Base-by-base conservation (phyloP, 92 coral and sea anemone species). In the Parazoanthus swiftii region DNA sequence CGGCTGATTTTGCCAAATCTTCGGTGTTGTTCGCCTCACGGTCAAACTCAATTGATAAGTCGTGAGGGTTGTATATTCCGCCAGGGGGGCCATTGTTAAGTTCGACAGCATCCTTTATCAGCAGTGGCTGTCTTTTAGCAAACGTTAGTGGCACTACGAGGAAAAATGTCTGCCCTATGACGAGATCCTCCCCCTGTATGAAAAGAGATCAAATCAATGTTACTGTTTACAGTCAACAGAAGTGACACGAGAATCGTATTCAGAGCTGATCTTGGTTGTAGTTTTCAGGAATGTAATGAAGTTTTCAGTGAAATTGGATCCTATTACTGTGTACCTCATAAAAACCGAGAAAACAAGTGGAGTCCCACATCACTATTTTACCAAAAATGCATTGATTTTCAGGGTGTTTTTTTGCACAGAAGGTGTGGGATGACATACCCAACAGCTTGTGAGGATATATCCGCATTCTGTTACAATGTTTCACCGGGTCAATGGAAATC, bases 11-110 rank as follows among this genome's bases (percentile, higher is more conserved):
- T 15, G 96, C 99, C 1, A 93, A 81, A 21, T 79, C 89, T 48
- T 95, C 97, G 10, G 98, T 96, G 89, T 96, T 90, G 82, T 94
- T 91, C 16, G 95, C 96, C 56, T 97, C 99, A 37, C 98, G 96
- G 81, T 97, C 99, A 85, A 97, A 97, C 86, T 97, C 99, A 25
- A 97, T 97, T 20, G 94, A 82, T 89, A 93, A 97, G 77, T 97
- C 98, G 51, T 95, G 88, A 0, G 98, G 89, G 85, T 94, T 94
- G 85, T 97, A 97, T 56, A 95, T 92, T 8, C 99, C 99, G 16
- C 95, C 98, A 1, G 99, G 98, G 25, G 99, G 99, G 33, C 99
- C 99, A 81, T 91, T 93, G 85, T 97, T 97, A 3, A 94, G 89
- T 58, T 91, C 95, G 75, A 95, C 89, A 13, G 99, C 98, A 75